These are phyloP conservation scores for Ursus arctos DNA, from an alignment of 2,113 vertebrate genomes.

Conservation along the genomic window DNA sequence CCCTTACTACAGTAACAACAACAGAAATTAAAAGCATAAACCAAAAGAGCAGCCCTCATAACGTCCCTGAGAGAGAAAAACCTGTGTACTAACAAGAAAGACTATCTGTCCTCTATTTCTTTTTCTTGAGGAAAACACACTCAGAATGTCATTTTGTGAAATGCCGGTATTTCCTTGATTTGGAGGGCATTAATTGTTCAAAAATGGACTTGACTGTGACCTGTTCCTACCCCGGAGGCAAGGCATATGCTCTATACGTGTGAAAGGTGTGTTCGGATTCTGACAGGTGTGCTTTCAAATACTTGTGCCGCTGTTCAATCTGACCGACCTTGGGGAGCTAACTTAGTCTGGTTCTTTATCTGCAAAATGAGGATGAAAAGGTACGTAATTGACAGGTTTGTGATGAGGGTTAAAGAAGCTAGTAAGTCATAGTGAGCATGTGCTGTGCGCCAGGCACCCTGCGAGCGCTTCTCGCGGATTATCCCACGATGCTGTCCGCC, in stretches of 20 bases:
- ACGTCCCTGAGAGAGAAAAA: not conserved
- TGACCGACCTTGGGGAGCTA: not conserved
- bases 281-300: not conserved
- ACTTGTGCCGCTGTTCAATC: too few relatives aligned
- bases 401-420: not conserved
- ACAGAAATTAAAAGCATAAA: slow-evolving; percentile 56
- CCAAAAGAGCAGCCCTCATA: not conserved
- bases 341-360: not conserved
- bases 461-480: not conserved
- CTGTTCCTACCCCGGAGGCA: not conserved
- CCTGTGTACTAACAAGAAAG: not conserved
- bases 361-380: not conserved
- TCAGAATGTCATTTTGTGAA: not conserved
- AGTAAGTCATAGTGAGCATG: not conserved
- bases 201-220: not conserved
- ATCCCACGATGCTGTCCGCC: fast-evolving
- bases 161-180: not conserved
- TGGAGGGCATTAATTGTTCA: not conserved
- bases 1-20: not conserved
- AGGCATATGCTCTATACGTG: not conserved
- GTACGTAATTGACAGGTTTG: not conserved
- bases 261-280: not conserved
- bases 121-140: not conserved
- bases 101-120: not conserved
- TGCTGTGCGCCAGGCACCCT: not conserved